A percentile compares a stretch with the other conserved stretches of the same genome.
Evolutionary conservation across 2,113 vertebrate genomes (phyloP).

Genomic region (Cyprinodon brontotheroides): DNA sequence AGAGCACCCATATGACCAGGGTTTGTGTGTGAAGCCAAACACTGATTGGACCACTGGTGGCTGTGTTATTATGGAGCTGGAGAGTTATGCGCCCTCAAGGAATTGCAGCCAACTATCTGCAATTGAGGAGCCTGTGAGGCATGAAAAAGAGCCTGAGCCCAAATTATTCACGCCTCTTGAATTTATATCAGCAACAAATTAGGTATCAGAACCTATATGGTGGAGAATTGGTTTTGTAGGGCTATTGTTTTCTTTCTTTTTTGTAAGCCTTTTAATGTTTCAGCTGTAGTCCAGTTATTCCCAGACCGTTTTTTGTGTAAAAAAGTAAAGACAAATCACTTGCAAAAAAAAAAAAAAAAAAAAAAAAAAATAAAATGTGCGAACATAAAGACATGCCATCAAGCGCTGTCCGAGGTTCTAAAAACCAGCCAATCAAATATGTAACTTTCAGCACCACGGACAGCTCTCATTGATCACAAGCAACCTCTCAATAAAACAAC

Average conservation of each 20-base stretch:
- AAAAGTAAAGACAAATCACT: background rate
- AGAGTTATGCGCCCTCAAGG: slow-evolving; percentile 70
- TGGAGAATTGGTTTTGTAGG: slow-evolving; percentile 25
- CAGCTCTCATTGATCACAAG: slow-evolving; percentile 65
- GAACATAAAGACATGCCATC: background rate
- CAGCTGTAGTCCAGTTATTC: slow-evolving; percentile 8
- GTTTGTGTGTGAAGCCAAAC: slow-evolving; percentile 41
- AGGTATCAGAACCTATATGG: slow-evolving; percentile 24
- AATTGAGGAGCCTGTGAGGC: slow-evolving; percentile 61
- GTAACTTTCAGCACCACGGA: slow-evolving; percentile 57
- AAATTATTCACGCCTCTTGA: slow-evolving; percentile 57
- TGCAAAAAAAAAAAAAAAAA: background rate
- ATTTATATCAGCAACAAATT: slow-evolving; percentile 51
- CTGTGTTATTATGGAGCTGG: slow-evolving; percentile 66
- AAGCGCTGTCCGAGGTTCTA: slow-evolving; percentile 34
- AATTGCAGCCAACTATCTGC: slow-evolving; percentile 61
- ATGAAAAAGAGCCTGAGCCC: slow-evolving; percentile 62
- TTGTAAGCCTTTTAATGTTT: slow-evolving; percentile 9
- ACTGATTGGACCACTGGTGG: slow-evolving; percentile 61
- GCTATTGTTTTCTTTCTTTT: slow-evolving; percentile 35
- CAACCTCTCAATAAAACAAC: slow-evolving; percentile 63
- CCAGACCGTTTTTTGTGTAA: background rate
- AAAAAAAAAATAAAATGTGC: too few species aligned
- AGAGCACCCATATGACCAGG: slow-evolving; percentile 28
- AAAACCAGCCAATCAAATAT: slow-evolving; percentile 16